Evolutionary conservation across 1,140 invertebrate genomes (phyloP).

Genomic region (Tyrophagus putrescentiae): DNA sequence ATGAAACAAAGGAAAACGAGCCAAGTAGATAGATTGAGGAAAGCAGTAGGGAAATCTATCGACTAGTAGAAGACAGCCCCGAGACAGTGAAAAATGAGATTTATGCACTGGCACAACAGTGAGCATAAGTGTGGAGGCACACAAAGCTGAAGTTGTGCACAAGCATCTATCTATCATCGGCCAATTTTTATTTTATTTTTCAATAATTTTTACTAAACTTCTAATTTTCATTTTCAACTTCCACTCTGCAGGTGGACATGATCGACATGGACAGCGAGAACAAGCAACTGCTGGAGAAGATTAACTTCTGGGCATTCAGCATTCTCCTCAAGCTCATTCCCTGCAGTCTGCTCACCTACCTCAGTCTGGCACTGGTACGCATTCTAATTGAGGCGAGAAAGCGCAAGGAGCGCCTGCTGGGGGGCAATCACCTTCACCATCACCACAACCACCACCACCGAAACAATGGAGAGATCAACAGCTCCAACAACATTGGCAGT

Average conservation of each 20-base stretch:
- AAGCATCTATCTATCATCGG: too few species aligned
- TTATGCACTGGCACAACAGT: too few species aligned
- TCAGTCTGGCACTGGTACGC: conserved; percentile 60
- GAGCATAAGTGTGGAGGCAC: too few species aligned
- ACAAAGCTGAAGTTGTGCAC: conserved; percentile 41
- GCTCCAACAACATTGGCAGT: not conserved
- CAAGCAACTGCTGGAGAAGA: conserved; percentile 42
- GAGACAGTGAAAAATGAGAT: too few species aligned
- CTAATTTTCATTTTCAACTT: not conserved
- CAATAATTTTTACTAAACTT: not conserved
- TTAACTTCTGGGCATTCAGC: conserved; percentile 77
- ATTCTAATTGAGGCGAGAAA: conserved; percentile 21
- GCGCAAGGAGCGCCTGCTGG: conserved; percentile 19
- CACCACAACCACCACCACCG: not conserved
- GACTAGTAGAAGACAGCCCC: too few species aligned
- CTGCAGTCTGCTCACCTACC: conserved; percentile 61
- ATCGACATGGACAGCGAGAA: conserved; percentile 33
- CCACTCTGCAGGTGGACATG: conserved; percentile 44
- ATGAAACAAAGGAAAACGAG: too few species aligned
- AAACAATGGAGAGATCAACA: not conserved
- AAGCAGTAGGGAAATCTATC: too few species aligned
- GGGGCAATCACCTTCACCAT: not conserved
- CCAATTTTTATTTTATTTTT: too few species aligned
- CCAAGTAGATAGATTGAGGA: too few species aligned
- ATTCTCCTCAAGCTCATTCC: conserved; percentile 70